These are phyloP conservation scores for Micromesistius poutassou DNA, from an alignment of 2,797 vertebrate genomes.

Conservation along the genomic window DNA sequence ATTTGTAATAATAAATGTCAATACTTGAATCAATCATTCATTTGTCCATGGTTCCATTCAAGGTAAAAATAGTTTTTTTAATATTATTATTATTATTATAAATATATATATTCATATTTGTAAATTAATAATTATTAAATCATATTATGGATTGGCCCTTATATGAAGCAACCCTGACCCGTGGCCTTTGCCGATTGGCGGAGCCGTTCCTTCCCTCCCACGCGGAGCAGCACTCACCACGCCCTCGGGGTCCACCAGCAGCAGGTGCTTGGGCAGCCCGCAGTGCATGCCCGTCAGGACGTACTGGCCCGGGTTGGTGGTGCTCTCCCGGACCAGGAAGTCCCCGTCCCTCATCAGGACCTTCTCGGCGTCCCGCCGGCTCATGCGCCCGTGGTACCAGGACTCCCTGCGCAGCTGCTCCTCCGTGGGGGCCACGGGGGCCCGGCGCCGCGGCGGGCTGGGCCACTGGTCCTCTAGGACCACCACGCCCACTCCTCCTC, in stretches of 20 bases:
- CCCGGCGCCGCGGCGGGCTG: conserved; percentile 86
- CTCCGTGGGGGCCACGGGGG: conserved; percentile 90
- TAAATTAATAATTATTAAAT: too few relatives aligned
- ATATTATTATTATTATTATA: too few relatives aligned
- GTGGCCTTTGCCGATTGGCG: neutral
- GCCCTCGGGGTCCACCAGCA: conserved; percentile 94
- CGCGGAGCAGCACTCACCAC: conserved; percentile 80
- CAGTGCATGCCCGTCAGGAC: conserved; percentile 95
- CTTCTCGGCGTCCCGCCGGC: conserved; percentile 86
- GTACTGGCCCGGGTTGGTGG: conserved; percentile 93
- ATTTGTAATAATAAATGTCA: neutral
- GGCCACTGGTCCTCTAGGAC: conserved; percentile 89
- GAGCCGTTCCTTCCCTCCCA: neutral
- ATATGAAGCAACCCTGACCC: neutral
- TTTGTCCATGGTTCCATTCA: neutral
- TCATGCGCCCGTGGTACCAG: conserved; percentile 97
- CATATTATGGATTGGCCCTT: neutral
- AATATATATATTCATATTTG: too few relatives aligned
- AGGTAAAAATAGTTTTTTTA: neutral
- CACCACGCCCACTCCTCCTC: conserved; percentile 40
- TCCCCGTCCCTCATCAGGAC: conserved; percentile 87
- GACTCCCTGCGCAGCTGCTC: conserved; percentile 87
- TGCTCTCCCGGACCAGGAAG: conserved; percentile 92
- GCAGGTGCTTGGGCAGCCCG: conserved; percentile 90
- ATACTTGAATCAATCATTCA: neutral